Percentiles rank a stretch among this genome's conserved stretches.
These are phyloP conservation scores for Tachypleus tridentatus DNA, from an alignment of 1,140 invertebrate genomes.

Conservation along the genomic window DNA sequence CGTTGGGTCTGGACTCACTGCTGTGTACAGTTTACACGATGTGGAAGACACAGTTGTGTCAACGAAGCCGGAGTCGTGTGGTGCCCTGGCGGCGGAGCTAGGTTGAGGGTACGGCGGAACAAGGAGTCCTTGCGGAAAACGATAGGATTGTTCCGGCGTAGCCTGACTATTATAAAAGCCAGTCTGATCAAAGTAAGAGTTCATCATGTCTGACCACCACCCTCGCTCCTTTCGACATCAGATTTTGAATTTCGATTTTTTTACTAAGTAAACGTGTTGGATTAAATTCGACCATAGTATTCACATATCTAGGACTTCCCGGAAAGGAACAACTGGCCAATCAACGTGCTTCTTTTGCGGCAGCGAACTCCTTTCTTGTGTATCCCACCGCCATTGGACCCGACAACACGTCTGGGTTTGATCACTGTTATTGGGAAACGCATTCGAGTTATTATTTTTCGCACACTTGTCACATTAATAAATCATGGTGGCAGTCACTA, in stretches of 20 bases:
- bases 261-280: slow-evolving; percentile 28
- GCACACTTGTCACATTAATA: too few species aligned
- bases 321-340: slow-evolving; percentile 27
- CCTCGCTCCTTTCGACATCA: slow-evolving; percentile 25
- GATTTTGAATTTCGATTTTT: slow-evolving; percentile 30
- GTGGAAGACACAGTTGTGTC: slow-evolving; percentile 42
- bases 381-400: too few species aligned
- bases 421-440: too few species aligned
- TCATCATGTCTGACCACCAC: slow-evolving; percentile 49
- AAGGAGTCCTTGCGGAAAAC: slow-evolving; percentile 57
- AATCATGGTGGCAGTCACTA: too few species aligned
- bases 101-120: slow-evolving; percentile 26
- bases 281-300: slow-evolving; percentile 27
- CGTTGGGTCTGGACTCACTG: slow-evolving; percentile 8
- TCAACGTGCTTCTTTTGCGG: slow-evolving; percentile 18
- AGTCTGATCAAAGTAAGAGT: slow-evolving; percentile 85
- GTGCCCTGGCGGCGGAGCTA: slow-evolving; percentile 58
- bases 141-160: slow-evolving; percentile 47
- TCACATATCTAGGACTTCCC: too few species aligned
- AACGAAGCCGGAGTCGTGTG: slow-evolving; percentile 52
- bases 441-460: too few species aligned
- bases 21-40: slow-evolving; percentile 60
- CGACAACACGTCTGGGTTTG: too few species aligned
- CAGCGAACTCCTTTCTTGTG: too few species aligned
- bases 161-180: slow-evolving; percentile 79